These are phyloP conservation scores for Odocoileus hemionus DNA, from an alignment of 2,113 vertebrate genomes.

Conservation along the genomic window DNA sequence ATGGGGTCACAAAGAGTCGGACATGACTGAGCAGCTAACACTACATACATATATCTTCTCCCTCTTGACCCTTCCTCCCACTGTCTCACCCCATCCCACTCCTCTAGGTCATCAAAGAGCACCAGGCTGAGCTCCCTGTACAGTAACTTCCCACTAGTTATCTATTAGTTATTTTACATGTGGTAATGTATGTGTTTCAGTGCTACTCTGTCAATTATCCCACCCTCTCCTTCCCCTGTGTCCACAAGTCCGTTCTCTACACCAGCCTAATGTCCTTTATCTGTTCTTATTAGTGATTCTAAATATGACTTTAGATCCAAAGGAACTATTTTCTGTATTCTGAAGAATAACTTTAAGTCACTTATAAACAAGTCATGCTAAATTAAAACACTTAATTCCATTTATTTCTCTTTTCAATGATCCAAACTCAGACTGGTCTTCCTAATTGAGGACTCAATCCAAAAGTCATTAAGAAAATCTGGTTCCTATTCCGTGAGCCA, in stretches of 20 bases:
- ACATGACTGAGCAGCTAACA: not conserved
- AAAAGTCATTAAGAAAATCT: conserved; percentile 1
- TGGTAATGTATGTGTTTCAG: not conserved
- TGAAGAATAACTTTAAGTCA: conserved; percentile 18
- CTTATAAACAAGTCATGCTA: not conserved
- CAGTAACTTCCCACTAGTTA: not conserved
- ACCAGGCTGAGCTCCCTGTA: not conserved
- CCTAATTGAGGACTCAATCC: not conserved
- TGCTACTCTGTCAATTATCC: not conserved
- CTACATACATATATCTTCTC: not conserved
- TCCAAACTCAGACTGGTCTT: not conserved
- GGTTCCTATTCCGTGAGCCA: not conserved
- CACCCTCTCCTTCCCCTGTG: not conserved
- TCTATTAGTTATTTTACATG: not conserved
- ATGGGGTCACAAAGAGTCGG: not conserved
- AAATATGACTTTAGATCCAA: not conserved
- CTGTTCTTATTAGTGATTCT: conserved; percentile 4
- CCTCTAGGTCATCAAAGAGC: not conserved
- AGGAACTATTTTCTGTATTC: not conserved
- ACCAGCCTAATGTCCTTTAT: not conserved
- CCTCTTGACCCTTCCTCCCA: not conserved
- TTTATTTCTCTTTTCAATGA: conserved; percentile 19
- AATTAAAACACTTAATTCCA: conserved; percentile 29
- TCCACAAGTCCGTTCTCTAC: not conserved
- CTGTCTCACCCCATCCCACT: not conserved